Evolutionary conservation across 2,113 vertebrate genomes (phyloP).

Genomic region (Dasyurus viverrinus): DNA sequence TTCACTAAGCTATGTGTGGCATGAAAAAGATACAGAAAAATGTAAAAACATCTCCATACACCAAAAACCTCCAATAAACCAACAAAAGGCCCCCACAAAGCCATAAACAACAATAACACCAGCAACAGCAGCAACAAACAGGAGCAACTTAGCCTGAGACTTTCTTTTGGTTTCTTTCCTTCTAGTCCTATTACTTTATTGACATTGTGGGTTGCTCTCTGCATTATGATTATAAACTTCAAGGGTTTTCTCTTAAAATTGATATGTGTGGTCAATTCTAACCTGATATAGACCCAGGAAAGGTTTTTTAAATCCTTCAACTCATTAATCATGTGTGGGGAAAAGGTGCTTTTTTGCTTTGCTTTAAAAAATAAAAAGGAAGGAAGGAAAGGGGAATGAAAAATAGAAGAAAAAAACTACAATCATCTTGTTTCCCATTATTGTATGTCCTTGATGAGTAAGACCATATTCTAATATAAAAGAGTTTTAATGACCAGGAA

Average conservation of each 20-base stretch:
- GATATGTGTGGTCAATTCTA: background rate
- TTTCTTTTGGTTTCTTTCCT: background rate
- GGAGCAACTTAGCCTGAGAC: background rate
- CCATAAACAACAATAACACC: background rate
- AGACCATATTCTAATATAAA: slow-evolving; percentile 43
- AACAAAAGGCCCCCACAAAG: background rate
- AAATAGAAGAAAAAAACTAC: slow-evolving; percentile 1
- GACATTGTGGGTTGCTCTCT: background rate
- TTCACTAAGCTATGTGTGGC: slow-evolving; percentile 32
- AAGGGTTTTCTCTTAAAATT: slow-evolving; percentile 8
- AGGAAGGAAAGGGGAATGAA: background rate
- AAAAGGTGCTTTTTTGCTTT: slow-evolving; percentile 13
- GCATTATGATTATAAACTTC: background rate
- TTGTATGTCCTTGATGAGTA: slow-evolving; percentile 26
- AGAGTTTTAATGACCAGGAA: slow-evolving; percentile 56
- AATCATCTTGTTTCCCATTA: slow-evolving; percentile 27
- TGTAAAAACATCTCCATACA: slow-evolving; percentile 22
- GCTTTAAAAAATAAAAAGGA: slow-evolving; percentile 20
- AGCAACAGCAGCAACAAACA: background rate
- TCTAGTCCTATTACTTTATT: background rate
- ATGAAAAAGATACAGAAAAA: slow-evolving; percentile 4
- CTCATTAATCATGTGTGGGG: background rate
- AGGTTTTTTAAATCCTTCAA: slow-evolving; percentile 12
- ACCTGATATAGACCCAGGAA: background rate
- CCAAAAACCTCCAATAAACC: background rate